A percentile compares a stretch with the other conserved stretches of the same genome.
These are phyloP conservation scores for Thomomys bottae DNA, from an alignment of 2,113 vertebrate genomes.

Conservation along the genomic window DNA sequence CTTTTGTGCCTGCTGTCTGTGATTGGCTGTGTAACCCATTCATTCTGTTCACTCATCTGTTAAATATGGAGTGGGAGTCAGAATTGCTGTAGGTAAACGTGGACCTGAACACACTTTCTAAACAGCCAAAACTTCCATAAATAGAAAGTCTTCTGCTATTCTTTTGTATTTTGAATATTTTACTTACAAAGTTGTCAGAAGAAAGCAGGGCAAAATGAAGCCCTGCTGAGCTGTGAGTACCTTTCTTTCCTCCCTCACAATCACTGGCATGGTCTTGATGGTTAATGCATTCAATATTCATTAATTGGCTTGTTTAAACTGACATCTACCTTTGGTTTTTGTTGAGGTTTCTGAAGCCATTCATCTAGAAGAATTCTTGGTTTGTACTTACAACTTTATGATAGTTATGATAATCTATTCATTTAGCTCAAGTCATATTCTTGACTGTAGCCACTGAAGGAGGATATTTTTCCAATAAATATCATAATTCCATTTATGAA, in stretches of 20 bases:
- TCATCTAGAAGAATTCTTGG: not conserved
- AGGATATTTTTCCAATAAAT: not conserved
- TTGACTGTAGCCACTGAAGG: not conserved
- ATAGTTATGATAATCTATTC: conserved; percentile 36
- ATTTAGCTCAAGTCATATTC: not conserved
- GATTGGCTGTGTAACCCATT: not conserved
- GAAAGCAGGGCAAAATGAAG: not conserved
- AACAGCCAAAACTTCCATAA: not conserved
- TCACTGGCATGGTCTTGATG: not conserved
- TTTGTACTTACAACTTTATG: conserved; percentile 73
- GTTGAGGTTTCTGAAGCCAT: not conserved
- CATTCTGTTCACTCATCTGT: not conserved
- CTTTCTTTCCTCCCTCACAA: not conserved
- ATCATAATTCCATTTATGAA: not conserved
- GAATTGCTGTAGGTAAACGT: not conserved
- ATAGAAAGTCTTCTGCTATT: not conserved
- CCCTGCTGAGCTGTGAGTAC: not conserved
- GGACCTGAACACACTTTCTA: not conserved
- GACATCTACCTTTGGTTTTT: conserved; percentile 54
- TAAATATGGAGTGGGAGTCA: not conserved
- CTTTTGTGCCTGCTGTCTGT: not conserved
- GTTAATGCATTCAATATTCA: not conserved
- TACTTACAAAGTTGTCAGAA: not conserved
- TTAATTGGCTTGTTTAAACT: not conserved
- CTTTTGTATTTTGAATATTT: not conserved